These are phyloP conservation scores for Gallirallus australis DNA, from an alignment of 2,797 vertebrate genomes.

Conservation along the genomic window DNA sequence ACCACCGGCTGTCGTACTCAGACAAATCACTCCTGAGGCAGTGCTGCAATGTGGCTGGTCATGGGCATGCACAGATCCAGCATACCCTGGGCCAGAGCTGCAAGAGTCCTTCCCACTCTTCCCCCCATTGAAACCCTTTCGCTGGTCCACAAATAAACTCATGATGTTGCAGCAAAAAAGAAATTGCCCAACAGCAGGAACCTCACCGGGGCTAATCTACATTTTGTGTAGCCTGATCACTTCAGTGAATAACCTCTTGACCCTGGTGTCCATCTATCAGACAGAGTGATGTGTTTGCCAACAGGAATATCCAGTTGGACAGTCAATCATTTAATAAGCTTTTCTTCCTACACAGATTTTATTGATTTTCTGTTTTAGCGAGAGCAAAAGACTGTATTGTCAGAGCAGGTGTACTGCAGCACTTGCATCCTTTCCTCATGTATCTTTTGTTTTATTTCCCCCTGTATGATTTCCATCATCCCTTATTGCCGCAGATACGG, in stretches of 20 bases:
- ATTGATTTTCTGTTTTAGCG: slow-evolving; percentile 54
- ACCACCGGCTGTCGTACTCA: background rate
- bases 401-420: slow-evolving; percentile 39
- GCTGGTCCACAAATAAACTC: background rate
- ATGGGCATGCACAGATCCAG: rapidly evolving
- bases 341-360: slow-evolving; percentile 41
- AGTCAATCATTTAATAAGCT: slow-evolving; percentile 47
- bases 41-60: rapidly evolving
- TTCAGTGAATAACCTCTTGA: background rate
- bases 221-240: slow-evolving; percentile 33
- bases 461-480: slow-evolving; percentile 41
- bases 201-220: background rate
- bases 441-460: slow-evolving; percentile 40
- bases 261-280: slow-evolving; percentile 22
- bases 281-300: slow-evolving; percentile 13
- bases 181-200: background rate
- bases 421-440: background rate
- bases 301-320: background rate
- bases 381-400: slow-evolving; percentile 35
- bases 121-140: background rate
- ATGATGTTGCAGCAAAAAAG: rapidly evolving
- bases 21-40: background rate
- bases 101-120: background rate
- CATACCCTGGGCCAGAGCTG: background rate
- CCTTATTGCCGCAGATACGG: slow-evolving; percentile 20